Evolutionary conservation across 2,113 vertebrate species (phyloP).

Genomic region (Corythornis cristatus): DNA sequence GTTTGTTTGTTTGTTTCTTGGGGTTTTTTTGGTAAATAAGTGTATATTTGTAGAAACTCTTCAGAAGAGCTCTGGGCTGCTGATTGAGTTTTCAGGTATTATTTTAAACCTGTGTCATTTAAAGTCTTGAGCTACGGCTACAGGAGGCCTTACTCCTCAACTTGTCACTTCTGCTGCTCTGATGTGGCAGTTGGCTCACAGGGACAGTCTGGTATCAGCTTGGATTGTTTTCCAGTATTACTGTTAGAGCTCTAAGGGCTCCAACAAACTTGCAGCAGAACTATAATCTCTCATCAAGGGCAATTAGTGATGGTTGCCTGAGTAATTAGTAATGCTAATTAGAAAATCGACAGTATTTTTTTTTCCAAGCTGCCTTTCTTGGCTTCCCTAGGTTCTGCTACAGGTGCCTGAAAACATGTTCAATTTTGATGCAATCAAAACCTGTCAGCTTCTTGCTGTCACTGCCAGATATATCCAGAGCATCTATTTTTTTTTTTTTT

Average conservation of each 20-base stretch:
- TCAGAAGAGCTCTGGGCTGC: background rate
- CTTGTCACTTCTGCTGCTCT: background rate
- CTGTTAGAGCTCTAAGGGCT: fast-evolving
- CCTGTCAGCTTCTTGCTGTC: background rate
- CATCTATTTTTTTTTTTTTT: background rate
- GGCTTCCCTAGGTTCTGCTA: background rate
- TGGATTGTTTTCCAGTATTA: fast-evolving
- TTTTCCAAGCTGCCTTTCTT: background rate
- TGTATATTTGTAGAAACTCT: background rate
- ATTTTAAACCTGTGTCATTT: background rate
- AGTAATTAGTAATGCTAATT: background rate
- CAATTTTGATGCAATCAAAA: fast-evolving
- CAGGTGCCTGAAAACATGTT: background rate
- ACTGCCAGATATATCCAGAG: background rate
- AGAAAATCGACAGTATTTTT: background rate
- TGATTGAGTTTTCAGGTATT: background rate
- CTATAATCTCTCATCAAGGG: background rate
- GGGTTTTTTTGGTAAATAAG: background rate
- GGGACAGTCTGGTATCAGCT: background rate
- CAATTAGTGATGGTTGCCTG: background rate
- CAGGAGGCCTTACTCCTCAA: background rate
- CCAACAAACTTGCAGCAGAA: background rate
- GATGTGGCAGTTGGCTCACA: fast-evolving
- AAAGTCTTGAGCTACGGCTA: background rate
- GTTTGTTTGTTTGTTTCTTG: too few relatives aligned